These are phyloP conservation scores for Drosophila parabipectinata DNA, from an alignment of 1,140 invertebrate genomes.

Conservation along the genomic window DNA sequence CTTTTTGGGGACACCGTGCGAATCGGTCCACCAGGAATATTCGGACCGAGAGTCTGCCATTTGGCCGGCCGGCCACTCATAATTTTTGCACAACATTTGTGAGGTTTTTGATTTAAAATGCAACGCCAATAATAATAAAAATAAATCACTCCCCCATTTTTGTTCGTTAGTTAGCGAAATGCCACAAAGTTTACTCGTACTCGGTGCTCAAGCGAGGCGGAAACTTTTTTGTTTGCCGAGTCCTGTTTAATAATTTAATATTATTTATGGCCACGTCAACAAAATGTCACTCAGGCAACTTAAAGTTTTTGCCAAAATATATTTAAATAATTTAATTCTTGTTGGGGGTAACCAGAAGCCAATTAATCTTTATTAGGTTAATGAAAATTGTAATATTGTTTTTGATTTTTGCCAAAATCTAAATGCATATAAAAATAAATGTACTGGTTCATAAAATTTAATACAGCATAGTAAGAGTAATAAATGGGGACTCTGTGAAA, in stretches of 20 bases:
- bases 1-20: conserved; percentile 35
- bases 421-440: no score
- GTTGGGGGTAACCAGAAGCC: conserved; percentile 16
- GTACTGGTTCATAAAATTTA: no score
- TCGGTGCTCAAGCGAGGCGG: conserved; percentile 41
- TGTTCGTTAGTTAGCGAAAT: conserved; percentile 25
- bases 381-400: not conserved
- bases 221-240: conserved; percentile 60
- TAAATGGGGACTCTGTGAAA: no score
- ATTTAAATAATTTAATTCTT: conserved; percentile 78
- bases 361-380: not conserved
- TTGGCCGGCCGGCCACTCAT: not conserved
- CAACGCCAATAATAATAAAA: conserved; percentile 81
- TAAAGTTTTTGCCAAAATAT: conserved; percentile 73
- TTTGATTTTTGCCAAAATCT: no score
- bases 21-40: not conserved
- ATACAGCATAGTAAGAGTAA: no score
- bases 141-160: conserved; percentile 64
- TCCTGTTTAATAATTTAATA: conserved; percentile 72
- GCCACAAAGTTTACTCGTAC: conserved; percentile 6
- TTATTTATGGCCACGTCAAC: conserved; percentile 59
- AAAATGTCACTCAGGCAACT: conserved; percentile 50
- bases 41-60: not conserved
- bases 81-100: conserved; percentile 54
- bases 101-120: conserved; percentile 77